Percentiles rank a stretch among this genome's conserved stretches.
phyloP scores from a whole-genome alignment of 30 jellyfish, hydroid and myxozoan genomes.

The Rhopilema esculentum region DNA sequence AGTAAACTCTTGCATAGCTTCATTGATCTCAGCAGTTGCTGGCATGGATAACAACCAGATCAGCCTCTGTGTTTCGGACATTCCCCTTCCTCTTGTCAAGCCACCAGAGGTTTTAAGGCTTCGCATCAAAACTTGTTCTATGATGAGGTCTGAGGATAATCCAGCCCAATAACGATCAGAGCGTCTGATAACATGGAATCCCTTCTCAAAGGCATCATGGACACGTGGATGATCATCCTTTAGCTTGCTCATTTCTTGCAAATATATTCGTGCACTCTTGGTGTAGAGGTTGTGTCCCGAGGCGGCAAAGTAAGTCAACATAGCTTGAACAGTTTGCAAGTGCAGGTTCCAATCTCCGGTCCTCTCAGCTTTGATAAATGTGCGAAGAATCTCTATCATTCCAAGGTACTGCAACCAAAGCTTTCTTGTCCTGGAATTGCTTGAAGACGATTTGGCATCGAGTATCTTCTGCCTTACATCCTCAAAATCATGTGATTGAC shows the following conservation, averaged over 20 bases:
- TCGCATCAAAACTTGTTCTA: conserved; percentile 75
- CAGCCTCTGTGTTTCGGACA: too few species aligned
- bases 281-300: conserved; percentile 67
- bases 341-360: conserved; percentile 64
- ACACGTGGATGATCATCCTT: conserved; percentile 32
- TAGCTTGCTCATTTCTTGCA: conserved; percentile 42
- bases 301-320: conserved; percentile 67
- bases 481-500: conserved; percentile 13
- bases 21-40: too few species aligned
- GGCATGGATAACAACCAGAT: too few species aligned
- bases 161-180: conserved; percentile 75
- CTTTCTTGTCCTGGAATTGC: conserved; percentile 47
- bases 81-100: too few species aligned
- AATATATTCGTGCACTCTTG: conserved; percentile 42
- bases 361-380: conserved; percentile 52
- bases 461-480: conserved; percentile 18
- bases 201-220: conserved; percentile 52
- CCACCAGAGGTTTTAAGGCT: too few species aligned
- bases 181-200: conserved; percentile 60
- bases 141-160: conserved; percentile 61
- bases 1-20: too few species aligned
- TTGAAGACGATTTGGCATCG: conserved; percentile 14
- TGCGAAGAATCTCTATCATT: conserved; percentile 45
- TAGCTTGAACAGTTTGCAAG: conserved; percentile 39
- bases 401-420: conserved; percentile 69